phyloP scores from a whole-genome alignment of 2,888 invertebrate genomes.

The Rhingia rostrata region DNA sequence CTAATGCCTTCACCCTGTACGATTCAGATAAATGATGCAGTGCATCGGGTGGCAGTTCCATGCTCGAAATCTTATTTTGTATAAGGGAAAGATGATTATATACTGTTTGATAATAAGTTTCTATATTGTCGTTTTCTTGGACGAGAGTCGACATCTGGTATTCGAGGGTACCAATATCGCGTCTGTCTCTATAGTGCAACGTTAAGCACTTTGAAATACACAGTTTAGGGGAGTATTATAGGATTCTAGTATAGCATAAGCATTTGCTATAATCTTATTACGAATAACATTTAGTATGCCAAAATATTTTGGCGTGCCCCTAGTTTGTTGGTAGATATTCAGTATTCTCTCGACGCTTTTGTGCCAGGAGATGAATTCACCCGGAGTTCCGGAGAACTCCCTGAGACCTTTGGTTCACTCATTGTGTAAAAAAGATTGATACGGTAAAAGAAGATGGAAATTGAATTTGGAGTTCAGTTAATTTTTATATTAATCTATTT shows the following conservation, averaged over 20 bases:
- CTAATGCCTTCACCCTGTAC: conserved; percentile 72
- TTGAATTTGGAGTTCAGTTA: not conserved
- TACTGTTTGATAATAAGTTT: conserved; percentile 70
- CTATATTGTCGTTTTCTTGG: conserved; percentile 14
- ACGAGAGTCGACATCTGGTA: conserved; percentile 14
- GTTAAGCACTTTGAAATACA: conserved; percentile 1
- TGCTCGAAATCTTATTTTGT: conserved; percentile 68
- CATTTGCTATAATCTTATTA: not conserved
- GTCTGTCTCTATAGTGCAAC: not conserved
- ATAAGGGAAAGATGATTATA: conserved; percentile 70
- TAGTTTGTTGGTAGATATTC: not conserved
- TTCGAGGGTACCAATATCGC: not conserved
- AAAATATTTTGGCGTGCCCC: not conserved
- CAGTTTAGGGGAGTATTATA: not conserved
- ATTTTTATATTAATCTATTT: not conserved
- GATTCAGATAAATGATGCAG: conserved; percentile 55
- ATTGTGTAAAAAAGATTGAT: not conserved
- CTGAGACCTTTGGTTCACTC: not conserved
- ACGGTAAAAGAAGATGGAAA: not conserved
- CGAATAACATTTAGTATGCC: not conserved
- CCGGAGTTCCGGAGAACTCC: not conserved
- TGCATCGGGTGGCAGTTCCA: conserved; percentile 67
- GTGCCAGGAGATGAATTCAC: not conserved
- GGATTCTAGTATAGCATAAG: not conserved
- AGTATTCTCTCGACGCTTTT: not conserved